A percentile compares a stretch with the other conserved stretches of the same genome.
Conservation (phyloP, 2,888 invertebrate species). For the Carabus problematicus region DNA sequence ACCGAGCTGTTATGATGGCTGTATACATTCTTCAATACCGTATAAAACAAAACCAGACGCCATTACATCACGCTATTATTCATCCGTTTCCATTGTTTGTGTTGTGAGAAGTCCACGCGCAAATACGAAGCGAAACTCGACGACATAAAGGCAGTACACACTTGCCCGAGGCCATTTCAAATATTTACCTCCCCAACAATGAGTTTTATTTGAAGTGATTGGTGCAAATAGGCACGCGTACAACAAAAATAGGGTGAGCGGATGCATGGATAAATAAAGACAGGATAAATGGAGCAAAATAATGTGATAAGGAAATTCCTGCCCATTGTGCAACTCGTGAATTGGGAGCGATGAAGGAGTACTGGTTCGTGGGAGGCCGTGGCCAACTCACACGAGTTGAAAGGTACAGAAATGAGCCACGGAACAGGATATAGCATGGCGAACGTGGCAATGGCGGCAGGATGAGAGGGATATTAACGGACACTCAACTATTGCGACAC, state of each 20-base stretch:
- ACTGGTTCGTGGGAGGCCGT: no score
- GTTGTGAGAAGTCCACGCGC: no score
- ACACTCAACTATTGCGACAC: no score
- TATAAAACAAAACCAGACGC: slow-evolving; percentile 17
- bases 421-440: slow-evolving; percentile 23
- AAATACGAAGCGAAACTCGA: no score
- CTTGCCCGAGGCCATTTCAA: no score
- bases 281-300: slow-evolving; percentile 10
- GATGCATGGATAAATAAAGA: slow-evolving; percentile 1
- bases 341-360: background rate
- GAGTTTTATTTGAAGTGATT: slow-evolving; percentile 7
- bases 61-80: no score
- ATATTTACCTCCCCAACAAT: background rate
- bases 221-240: slow-evolving; percentile 9
- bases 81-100: no score
- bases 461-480: background rate
- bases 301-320: slow-evolving; percentile 1
- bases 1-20: slow-evolving; percentile 16
- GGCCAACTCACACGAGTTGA: no score
- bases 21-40: slow-evolving; percentile 5
- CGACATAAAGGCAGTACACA: no score
- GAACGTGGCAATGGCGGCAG: background rate
- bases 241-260: slow-evolving; percentile 1
- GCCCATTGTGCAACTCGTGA: slow-evolving; percentile 5
- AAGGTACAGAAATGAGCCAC: background rate